Percentiles rank a stretch among this genome's conserved stretches.
These are phyloP conservation scores for Corapipo altera DNA, from an alignment of 2,113 vertebrate species.

Conservation along the genomic window DNA sequence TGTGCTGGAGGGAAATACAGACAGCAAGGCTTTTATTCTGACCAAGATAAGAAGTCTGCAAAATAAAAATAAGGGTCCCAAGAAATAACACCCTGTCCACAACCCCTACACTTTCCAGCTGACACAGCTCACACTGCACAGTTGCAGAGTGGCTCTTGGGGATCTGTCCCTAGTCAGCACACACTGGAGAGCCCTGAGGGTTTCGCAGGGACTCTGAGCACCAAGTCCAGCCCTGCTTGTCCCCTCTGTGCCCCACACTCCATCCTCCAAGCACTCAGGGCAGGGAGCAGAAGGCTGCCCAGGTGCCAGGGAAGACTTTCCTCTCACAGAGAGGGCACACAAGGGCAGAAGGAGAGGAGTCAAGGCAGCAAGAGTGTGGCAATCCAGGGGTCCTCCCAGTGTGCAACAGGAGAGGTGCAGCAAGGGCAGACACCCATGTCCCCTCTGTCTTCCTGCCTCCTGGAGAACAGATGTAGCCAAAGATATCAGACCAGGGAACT, in stretches of 20 bases:
- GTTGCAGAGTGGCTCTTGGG: not conserved
- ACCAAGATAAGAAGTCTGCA: not conserved
- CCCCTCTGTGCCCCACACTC: too few relatives aligned
- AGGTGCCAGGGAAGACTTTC: not conserved
- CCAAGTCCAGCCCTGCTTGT: not conserved
- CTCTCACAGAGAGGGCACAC: not conserved
- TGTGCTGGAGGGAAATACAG: not conserved
- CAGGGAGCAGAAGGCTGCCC: not conserved
- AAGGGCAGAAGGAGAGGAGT: not conserved
- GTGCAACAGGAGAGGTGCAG: not conserved
- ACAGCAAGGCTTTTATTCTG: not conserved
- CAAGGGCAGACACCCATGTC: accelerated
- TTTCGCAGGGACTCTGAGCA: not conserved
- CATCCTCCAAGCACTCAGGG: accelerated
- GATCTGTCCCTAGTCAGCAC: not conserved
- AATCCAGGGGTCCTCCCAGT: accelerated
- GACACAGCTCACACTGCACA: not conserved
- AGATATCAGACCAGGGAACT: not conserved
- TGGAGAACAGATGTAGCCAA: accelerated
- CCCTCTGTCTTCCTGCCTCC: not conserved
- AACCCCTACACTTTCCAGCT: not conserved
- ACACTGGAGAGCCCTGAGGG: too few relatives aligned
- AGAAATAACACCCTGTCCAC: not conserved
- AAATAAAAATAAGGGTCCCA: not conserved
- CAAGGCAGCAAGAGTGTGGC: accelerated